Conservation (phyloP, 2,888 invertebrate species). For the Callimorpha dominula region DNA sequence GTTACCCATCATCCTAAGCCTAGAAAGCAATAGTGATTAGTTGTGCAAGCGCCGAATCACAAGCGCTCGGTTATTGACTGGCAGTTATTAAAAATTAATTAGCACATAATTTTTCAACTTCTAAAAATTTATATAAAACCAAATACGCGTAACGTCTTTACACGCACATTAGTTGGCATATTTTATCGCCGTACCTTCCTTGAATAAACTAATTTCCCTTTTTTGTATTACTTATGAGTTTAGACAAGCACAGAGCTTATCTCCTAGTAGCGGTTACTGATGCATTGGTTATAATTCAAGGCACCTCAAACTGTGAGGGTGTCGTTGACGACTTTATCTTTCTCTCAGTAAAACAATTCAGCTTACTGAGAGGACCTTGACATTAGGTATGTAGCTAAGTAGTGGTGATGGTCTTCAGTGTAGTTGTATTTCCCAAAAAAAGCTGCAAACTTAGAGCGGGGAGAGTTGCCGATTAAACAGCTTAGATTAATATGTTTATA, state of each 20-base stretch:
- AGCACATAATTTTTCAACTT: constrained; percentile 39
- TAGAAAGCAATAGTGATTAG: constrained; percentile 83
- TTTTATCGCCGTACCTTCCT: neutral
- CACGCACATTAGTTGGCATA: neutral
- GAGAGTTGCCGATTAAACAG: too few relatives aligned
- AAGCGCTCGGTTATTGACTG: constrained; percentile 70
- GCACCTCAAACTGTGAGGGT: neutral
- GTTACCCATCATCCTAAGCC: constrained; percentile 59
- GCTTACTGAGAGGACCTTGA: too few relatives aligned
- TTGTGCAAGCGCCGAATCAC: constrained; percentile 80
- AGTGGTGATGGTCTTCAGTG: too few relatives aligned
- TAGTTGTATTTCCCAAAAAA: too few relatives aligned
- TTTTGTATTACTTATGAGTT: too few relatives aligned
- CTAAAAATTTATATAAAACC: neutral
- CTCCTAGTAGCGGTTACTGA: neutral
- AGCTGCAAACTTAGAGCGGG: too few relatives aligned
- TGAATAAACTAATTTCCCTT: too few relatives aligned
- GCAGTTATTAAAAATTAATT: constrained; percentile 63
- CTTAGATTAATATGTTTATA: too few relatives aligned
- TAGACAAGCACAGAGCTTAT: neutral
- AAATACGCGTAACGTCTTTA: neutral
- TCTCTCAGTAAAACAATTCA: too few relatives aligned
- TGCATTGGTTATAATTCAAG: neutral
- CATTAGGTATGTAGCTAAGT: neutral
- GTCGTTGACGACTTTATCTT: too few relatives aligned